Percentiles rank a stretch among this genome's conserved stretches.
Evolutionary conservation across 2,888 invertebrate species (phyloP).

Genomic region (Tridacna gigas): DNA sequence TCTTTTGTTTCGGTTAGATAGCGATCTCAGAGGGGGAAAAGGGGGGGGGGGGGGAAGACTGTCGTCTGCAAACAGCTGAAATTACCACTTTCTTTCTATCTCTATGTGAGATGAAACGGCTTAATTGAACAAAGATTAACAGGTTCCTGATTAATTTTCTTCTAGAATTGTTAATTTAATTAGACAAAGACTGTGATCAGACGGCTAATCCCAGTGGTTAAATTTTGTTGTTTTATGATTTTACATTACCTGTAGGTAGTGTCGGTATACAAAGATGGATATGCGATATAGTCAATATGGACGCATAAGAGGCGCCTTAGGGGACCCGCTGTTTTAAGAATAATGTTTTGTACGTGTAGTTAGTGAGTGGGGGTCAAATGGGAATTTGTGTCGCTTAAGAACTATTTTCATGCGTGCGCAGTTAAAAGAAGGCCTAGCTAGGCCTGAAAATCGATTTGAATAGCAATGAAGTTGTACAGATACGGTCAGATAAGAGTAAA

Average conservation of each 20-base stretch:
- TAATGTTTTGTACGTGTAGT: conserved; percentile 54
- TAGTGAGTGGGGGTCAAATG: conserved; percentile 59
- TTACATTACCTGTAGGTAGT: conserved; percentile 32
- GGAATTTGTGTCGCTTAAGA: conserved; percentile 65
- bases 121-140: not conserved
- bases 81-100: no score
- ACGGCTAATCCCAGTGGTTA: not conserved
- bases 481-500: conserved; percentile 11
- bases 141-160: not conserved
- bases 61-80: no score
- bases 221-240: conserved; percentile 26
- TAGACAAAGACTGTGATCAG: not conserved
- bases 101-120: no score
- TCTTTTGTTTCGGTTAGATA: no score
- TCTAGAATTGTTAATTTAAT: not conserved
- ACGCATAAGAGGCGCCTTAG: conserved; percentile 54
- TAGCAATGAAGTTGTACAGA: conserved; percentile 48
- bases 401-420: conserved; percentile 76
- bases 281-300: conserved; percentile 63
- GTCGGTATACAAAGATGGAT: conserved; percentile 42
- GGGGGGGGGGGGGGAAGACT: no score
- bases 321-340: conserved; percentile 55
- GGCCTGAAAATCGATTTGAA: conserved; percentile 61
- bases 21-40: no score
- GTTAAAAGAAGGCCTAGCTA: conserved; percentile 64